Conservation (phyloP, 2,113 vertebrate species). For the Spermophilus dauricus region DNA sequence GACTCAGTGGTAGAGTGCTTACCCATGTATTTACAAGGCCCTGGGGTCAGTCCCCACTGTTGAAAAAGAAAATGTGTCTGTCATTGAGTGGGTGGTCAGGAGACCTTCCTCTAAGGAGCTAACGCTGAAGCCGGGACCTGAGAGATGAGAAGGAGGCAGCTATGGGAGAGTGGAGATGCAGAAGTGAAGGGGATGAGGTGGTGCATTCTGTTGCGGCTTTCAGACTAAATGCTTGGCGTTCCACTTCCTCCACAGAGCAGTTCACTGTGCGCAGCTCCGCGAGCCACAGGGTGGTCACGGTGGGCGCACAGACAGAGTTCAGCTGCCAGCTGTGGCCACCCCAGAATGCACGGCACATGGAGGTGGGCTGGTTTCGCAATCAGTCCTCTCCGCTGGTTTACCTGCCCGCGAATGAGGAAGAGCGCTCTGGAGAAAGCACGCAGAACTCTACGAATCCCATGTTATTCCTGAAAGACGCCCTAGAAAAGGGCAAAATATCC, state of each 20-base stretch:
- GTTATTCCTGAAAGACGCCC: not conserved
- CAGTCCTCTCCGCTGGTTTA: not conserved
- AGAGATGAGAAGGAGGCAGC: not conserved
- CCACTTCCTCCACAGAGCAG: not conserved
- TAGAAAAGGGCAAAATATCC: slow-evolving; percentile 49
- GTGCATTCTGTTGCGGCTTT: not conserved
- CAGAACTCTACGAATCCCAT: not conserved
- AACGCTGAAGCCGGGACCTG: not conserved
- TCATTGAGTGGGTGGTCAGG: not conserved
- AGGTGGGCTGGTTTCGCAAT: not conserved
- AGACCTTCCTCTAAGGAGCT: not conserved
- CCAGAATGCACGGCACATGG: not conserved
- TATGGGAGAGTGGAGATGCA: not conserved
- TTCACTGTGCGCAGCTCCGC: not conserved
- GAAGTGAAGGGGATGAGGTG: too few species aligned
- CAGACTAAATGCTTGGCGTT: not conserved
- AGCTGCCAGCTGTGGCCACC: slow-evolving; percentile 1
- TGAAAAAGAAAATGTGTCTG: not conserved
- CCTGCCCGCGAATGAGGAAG: not conserved
- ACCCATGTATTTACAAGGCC: not conserved
- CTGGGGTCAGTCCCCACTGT: not conserved
- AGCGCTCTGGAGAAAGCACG: not conserved
- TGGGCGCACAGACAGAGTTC: not conserved
- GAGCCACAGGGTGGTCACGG: not conserved
- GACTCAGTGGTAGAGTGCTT: not conserved